Evolutionary conservation across 2,797 vertebrate species (phyloP), one percentile per base, ranked within the genome.

Genomic region (Antrozous pallidus): DNA sequence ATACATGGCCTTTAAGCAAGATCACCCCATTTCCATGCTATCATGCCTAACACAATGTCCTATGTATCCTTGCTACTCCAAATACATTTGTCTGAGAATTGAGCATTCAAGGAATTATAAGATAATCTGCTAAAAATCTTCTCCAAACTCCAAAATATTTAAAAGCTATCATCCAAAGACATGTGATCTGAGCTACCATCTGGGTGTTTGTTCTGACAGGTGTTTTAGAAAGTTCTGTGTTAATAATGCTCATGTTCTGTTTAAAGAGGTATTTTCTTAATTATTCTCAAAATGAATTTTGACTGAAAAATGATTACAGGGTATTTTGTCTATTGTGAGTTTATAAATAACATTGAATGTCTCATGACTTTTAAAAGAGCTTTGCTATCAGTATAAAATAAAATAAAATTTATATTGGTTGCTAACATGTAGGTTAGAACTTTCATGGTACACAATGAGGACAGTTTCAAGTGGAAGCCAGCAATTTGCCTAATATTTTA

Each of bases 201-300:
- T 89, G 67, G 17, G 17, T 82, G 10, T 91, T 89, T 83, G n/a
- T 38, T 86, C 83, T 94, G 51, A 91, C 54, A 91, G 51, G 58
- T 95, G 36, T 83, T 86, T 79, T 54, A 73, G 22, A 10, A 77
- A 54, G 36, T 40, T 83, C 26, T 86, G 38, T 91, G 94, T 79
- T 82, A 65, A 63, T 82, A 65, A 63, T 22, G 61, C 61, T 65
- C 14, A 81, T 40, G 36, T 28, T 87, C 38, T 83, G 38, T 90
- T 94, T 82, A 49, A 94, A 86, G 36, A 95, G 8, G 58, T 71
- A 95, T 71, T 86, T 56, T 93, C 74, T 86, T 83, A 77, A 94
- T 77, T 80, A 84, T 86, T 93, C 42, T 91, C 10, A 58, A 73
- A 91, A 67, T 90, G 42, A 31, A 61, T 65, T 38, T 77, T 90